phyloP scores from a whole-genome alignment of 2,797 vertebrate genomes.

The Sarcophilus harrisii region DNA sequence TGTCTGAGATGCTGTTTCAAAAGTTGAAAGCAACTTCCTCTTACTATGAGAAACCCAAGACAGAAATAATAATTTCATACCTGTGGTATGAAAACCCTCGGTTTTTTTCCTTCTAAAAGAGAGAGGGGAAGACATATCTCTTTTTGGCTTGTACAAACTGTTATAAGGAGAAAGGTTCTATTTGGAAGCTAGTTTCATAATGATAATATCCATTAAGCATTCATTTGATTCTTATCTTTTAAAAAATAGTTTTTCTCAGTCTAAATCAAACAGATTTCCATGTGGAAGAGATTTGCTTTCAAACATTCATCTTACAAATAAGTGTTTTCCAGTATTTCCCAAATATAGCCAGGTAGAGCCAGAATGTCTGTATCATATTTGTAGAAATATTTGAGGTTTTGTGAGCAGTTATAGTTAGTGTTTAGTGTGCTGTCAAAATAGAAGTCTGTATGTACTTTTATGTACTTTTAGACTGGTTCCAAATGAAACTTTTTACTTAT shows the following conservation, averaged over 20 bases:
- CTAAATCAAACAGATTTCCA: not conserved
- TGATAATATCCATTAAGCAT: not conserved
- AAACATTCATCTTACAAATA: not conserved
- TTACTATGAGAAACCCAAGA: not conserved
- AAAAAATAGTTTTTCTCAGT: not conserved
- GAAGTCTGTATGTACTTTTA: not conserved
- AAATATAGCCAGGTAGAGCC: conserved; percentile 2
- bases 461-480: not conserved
- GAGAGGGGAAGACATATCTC: not conserved
- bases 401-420: not conserved
- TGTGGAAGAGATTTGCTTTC: not conserved
- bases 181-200: not conserved
- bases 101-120: not conserved
- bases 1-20: not conserved
- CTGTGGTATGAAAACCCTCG: not conserved
- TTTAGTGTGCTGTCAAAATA: not conserved
- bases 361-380: not conserved
- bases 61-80: not conserved
- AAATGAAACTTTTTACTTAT: not conserved
- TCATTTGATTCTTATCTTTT: not conserved
- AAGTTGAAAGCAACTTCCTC: not conserved
- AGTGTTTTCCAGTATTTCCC: not conserved
- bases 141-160: not conserved
- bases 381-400: conserved; percentile 8
- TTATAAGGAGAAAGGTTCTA: not conserved